Percentiles rank a stretch among this genome's conserved stretches.
These are phyloP conservation scores for Brachionichthys hirsutus DNA, from an alignment of 2,113 vertebrate species.

Conservation along the genomic window DNA sequence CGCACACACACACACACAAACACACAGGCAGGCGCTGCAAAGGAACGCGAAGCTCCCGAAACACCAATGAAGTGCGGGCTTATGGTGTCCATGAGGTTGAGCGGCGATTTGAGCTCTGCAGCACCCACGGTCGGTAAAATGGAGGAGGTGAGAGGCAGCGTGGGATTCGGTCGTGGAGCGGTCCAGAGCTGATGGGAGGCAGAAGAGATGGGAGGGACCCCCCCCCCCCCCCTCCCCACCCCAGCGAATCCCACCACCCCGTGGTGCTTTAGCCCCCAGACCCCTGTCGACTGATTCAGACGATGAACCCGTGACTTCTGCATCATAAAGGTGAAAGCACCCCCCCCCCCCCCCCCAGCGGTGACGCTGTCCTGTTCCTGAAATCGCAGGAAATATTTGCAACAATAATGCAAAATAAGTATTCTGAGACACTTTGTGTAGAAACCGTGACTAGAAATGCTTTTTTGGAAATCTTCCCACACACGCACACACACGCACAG, in stretches of 20 bases:
- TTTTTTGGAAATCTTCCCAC: not conserved
- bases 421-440: no score
- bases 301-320: not conserved
- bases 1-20: not conserved
- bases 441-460: no score
- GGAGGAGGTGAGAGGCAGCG: slow-evolving; percentile 61
- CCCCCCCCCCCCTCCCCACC: no score
- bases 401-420: not conserved
- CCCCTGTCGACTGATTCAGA: not conserved
- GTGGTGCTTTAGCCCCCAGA: no score
- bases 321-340: slow-evolving; percentile 23
- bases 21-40: not conserved
- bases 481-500: slow-evolving; percentile 9
- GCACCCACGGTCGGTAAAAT: slow-evolving; percentile 57
- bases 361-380: no score
- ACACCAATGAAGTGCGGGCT: slow-evolving; percentile 42
- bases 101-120: slow-evolving; percentile 34
- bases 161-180: slow-evolving; percentile 62
- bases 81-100: slow-evolving; percentile 21
- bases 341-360: no score
- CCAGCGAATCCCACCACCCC: no score
- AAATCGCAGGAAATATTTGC: not conserved
- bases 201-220: slow-evolving; percentile 11
- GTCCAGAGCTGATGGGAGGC: slow-evolving; percentile 43
- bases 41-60: slow-evolving; percentile 3